phyloP scores from a whole-genome alignment of 2,113 vertebrate species.

The Petroica traversi region DNA sequence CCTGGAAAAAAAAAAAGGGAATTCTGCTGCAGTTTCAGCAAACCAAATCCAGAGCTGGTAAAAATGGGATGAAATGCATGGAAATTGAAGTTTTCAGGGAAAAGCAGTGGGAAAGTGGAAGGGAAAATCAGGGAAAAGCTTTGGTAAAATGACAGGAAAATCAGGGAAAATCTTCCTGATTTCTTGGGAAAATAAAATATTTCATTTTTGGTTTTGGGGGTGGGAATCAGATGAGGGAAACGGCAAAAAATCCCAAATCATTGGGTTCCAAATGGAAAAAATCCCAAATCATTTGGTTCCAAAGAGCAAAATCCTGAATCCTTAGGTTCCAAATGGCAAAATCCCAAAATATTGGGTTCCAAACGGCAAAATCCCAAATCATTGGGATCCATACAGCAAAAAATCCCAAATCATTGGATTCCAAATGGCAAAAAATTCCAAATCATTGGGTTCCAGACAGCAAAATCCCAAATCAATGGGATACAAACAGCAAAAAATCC shows the following conservation, averaged over 20 bases:
- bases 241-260: not conserved
- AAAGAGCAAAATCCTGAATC: no score
- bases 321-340: no score
- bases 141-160: not conserved
- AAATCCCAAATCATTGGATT: no score
- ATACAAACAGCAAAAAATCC: not conserved
- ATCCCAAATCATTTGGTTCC: no score
- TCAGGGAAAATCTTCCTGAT: not conserved
- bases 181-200: not conserved
- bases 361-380: no score
- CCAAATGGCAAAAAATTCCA: no score
- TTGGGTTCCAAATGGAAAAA: no score
- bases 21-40: not conserved
- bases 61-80: not conserved
- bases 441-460: no score
- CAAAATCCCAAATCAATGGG: no score
- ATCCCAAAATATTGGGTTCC: no score
- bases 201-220: not conserved
- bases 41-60: not conserved
- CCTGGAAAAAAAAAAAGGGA: not conserved
- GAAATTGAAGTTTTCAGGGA: not conserved
- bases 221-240: not conserved
- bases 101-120: not conserved
- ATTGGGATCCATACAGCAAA: no score
- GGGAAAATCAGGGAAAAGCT: not conserved